phyloP scores from a whole-genome alignment of 2,113 vertebrate species.

The Acanthochromis polyacanthus region DNA sequence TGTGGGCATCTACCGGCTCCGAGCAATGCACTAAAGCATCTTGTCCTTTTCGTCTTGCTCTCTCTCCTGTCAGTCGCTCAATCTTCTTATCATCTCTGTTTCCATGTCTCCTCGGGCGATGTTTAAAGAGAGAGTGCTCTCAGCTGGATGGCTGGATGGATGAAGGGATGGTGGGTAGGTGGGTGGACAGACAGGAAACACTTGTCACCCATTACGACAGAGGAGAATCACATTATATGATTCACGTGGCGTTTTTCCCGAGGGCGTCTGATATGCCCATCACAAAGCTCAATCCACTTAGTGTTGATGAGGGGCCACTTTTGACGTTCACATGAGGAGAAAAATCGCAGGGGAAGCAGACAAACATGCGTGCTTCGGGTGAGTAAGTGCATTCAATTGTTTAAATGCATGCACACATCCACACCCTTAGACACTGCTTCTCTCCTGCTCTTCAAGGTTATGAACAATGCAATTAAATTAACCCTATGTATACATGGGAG shows the following conservation, averaged over 20 bases:
- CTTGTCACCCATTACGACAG: conserved; percentile 59
- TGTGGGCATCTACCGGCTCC: conserved; percentile 51
- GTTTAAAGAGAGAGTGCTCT: conserved; percentile 45
- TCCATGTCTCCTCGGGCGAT: conserved; percentile 51
- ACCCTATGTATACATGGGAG: conserved; percentile 1
- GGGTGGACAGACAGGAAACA: conserved; percentile 60
- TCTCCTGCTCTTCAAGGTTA: conserved; percentile 38
- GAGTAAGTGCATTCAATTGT: neutral
- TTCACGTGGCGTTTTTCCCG: conserved; percentile 42
- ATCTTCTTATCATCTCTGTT: conserved; percentile 50
- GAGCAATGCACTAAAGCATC: conserved; percentile 26
- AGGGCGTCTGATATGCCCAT: conserved; percentile 54
- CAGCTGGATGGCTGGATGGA: conserved; percentile 29
- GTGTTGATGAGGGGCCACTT: conserved; percentile 47
- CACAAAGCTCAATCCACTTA: conserved; percentile 59
- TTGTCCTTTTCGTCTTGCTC: conserved; percentile 16
- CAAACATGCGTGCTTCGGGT: conserved; percentile 2
- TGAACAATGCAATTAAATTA: conserved; percentile 27
- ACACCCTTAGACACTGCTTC: neutral
- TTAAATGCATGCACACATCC: conserved; percentile 28
- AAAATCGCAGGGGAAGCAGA: conserved; percentile 16
- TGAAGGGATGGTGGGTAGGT: conserved; percentile 12
- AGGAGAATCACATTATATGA: conserved; percentile 48
- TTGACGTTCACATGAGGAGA: conserved; percentile 32
- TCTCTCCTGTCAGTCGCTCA: conserved; percentile 14